phyloP scores from a whole-genome alignment of 35 echinoderm and acorn worm genomes.

The Ophiothrix spiculata region DNA sequence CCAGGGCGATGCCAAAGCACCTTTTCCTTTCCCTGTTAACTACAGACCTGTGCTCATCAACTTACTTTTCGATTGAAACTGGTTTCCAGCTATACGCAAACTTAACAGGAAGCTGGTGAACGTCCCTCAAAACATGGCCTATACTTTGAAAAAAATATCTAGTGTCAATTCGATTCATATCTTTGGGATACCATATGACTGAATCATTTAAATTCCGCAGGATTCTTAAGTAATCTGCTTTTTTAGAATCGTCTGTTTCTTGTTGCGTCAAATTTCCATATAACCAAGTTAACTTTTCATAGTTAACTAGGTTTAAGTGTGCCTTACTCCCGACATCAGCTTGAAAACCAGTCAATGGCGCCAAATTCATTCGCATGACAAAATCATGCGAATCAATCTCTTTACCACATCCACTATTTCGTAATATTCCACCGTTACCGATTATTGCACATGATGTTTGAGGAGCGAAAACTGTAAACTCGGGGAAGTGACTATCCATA shows the following conservation, averaged over 20 bases:
- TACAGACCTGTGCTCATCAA: too few species aligned
- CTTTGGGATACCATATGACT: conserved; percentile 16
- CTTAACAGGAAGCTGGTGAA: neutral
- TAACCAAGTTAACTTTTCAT: neutral
- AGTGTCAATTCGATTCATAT: neutral
- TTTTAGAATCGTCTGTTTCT: neutral
- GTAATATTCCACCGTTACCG: conserved; percentile 14
- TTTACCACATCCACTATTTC: conserved; percentile 25
- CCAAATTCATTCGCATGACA: conserved; percentile 14
- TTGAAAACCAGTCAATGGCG: neutral
- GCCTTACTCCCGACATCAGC: conserved; percentile 17
- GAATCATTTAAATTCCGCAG: conserved; percentile 15
- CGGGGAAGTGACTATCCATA: conserved; percentile 5
- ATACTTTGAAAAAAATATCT: neutral
- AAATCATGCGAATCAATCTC: conserved; percentile 37
- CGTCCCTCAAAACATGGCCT: neutral
- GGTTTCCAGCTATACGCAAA: conserved; percentile 1
- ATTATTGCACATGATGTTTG: conserved; percentile 25
- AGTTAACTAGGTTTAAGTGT: conserved; percentile 9
- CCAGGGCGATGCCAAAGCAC: too few species aligned
- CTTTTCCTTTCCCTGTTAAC: too few species aligned
- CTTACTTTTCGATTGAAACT: conserved; percentile 15
- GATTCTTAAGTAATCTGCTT: neutral
- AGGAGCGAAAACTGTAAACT: neutral
- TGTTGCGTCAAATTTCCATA: conserved; percentile 1